Base-by-base conservation (phyloP, 2,113 vertebrate species). In the Tachysurus fulvidraco region DNA sequence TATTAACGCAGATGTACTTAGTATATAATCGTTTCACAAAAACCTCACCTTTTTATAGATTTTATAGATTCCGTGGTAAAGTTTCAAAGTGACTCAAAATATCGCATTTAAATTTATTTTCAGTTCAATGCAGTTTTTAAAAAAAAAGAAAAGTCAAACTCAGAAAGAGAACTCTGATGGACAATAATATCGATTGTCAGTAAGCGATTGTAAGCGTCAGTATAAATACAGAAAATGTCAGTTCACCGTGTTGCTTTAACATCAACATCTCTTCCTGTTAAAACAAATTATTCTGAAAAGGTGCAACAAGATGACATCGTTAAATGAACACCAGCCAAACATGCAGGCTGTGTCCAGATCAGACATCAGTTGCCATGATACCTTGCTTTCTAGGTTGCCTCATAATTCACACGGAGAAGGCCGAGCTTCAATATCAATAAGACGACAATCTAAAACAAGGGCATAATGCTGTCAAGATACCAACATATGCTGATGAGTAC, bases 351-450 rank as follows among this genome's bases (percentile, higher is more conserved):
- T 13, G 54, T 41, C 77, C 78, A 60, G 60, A 23, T 13, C 30
- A 44, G 19, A 81, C 55, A 44, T 21, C 54, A 36, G 77, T 80
- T 60, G 55, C 30, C 55, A 60, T 81, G 55, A 60, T 60, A 81
- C 30, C 55, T 81, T 81, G 19, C 55, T 0, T 14, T 57, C 16
- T 57, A 36, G 8, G 52, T 52, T 57, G 16, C 9, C n/a, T 79
- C 52, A 36, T 57, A 79, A 79, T 14, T 79, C 77, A 57, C 17
- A 79, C 16, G 0, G 8, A 30, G 28, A n/a, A 79, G 7, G 14
- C 50, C 55, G 50, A 30, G 76, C 77, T 57, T 79, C 54, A 23
- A 9, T 36, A 79, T 79, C n/a, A 78, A 44, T 78, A 78, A 55
- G 7, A 78, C 10, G 55, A 54, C 74, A 28, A 6, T 4, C 44